These are phyloP conservation scores for Ceriagrion tenellum DNA, from an alignment of 2,888 invertebrate genomes.

Conservation along the genomic window DNA sequence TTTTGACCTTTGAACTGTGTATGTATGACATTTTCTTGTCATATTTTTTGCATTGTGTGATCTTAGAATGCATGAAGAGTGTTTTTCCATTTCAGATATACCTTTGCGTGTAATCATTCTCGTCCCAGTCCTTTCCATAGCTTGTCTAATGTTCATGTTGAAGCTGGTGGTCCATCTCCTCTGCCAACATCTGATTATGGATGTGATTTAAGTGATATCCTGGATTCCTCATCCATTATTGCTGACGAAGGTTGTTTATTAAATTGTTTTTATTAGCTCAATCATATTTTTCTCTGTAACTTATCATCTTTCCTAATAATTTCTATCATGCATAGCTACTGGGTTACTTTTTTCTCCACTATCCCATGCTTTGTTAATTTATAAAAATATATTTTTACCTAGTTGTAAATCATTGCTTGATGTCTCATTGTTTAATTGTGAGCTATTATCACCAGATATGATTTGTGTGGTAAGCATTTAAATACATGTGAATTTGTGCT, in stretches of 20 bases:
- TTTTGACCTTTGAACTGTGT: background rate
- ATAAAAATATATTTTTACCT: no score
- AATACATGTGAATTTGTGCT: no score
- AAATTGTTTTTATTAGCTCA: background rate
- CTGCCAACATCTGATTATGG: constrained; percentile 44
- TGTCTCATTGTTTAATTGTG: no score
- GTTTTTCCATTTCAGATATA: background rate
- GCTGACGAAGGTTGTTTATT: constrained; percentile 32
- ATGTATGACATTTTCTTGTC: background rate
- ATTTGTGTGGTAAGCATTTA: no score
- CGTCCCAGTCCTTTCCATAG: constrained; percentile 39
- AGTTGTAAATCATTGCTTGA: no score
- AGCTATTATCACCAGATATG: no score
- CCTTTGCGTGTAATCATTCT: constrained; percentile 38
- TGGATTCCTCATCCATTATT: constrained; percentile 17
- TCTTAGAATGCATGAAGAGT: background rate
- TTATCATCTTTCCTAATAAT: no score
- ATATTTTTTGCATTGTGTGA: background rate
- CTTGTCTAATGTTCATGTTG: constrained; percentile 42
- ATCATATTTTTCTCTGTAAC: no score
- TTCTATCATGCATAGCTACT: no score
- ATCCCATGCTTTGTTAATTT: no score
- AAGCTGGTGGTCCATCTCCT: constrained; percentile 42
- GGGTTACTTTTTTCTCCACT: no score
- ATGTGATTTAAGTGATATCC: background rate